Base-by-base conservation (phyloP, 1,140 invertebrate species). In the Hyles vespertilio region DNA sequence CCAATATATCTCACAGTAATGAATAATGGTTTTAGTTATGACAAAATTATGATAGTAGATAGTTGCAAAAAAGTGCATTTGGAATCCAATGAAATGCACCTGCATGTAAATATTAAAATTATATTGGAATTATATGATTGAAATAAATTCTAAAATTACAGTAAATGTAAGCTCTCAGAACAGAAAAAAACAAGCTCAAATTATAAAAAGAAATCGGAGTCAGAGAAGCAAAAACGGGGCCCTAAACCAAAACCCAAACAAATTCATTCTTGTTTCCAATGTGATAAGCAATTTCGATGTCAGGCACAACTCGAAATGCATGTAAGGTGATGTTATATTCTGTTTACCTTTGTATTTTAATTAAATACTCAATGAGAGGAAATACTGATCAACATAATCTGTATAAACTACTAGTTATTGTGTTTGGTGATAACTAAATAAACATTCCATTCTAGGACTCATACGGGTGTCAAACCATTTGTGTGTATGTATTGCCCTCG, bases 401-500 rank as follows among this genome's bases (percentile, higher is more conserved):
- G 1, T 40, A 40, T 8, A 40, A 40, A 40, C 3, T n/a, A n/a
- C n/a, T n/a, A n/a, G 8, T 40, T 40, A 8, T 40, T 5, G 1
- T 40, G 2, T 40, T 40, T 40, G 2, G 36, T 40, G 0, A 40
- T 2, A 40, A 40, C 36, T 40, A 8, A 40, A 40, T 40, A 47
- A 11, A 51, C 22, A 51, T 59, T 64, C 9, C n/a, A 36, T 73
- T 76, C 32, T 56, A 89, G 91, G 32, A 92, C 90, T 3, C 92
- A 93, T 60, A 93, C 92, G 3, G 92, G 92, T 0, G 92, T 92
- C 56, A 91, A 92, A 61, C 92, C 92, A 0, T 92, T 93, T 71
- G 85, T 88, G 0, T 97, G 96, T 73, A 91, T 91, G 54, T 93
- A 95, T 60, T 97, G 96, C 67, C 90, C 93, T 43, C 91, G 94